Evolutionary conservation across 2,113 vertebrate species (phyloP), one percentile per base, ranked within the genome.

Genomic region (Entelurus aequoreus): DNA sequence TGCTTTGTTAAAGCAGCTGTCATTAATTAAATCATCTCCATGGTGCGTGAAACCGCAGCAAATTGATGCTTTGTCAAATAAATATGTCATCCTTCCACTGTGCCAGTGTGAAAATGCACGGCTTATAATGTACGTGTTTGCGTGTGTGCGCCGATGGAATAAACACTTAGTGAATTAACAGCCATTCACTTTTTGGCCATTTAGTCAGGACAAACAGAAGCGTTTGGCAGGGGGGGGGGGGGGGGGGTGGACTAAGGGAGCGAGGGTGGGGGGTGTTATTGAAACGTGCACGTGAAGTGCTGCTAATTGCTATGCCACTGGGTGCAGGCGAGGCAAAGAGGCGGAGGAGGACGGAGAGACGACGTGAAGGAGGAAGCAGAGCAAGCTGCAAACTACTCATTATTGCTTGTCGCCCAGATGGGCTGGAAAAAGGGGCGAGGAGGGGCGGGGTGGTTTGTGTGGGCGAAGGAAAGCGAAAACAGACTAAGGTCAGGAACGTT

Each of bases 251-350:
- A 68, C 21, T 58, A 40, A 16, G 50, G 16, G 58, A 51, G 64
- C 44, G 54, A 50, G 6, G 40, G 63, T 46, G 42, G 40, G 58
- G 54, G 62, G 53, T 60, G 61, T 9, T 38, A 66, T 48, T 47
- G 0, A 51, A 54, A 57, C 13, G 16, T 44, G 44, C 47, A 67
- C 60, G 60, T 40, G 40, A 68, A 83, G 68, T 71, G 66, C 65
- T 40, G 65, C 64, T 84, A 81, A 85, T 81, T 79, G 71, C 66
- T 69, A 76, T 74, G 74, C 68, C 40, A 42, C 40, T 8, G 56
- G 73, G 63, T 52, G 54, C 71, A 37, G 61, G 60, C 60, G 64
- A 71, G 62, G 60, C 42, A 46, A 12, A 46, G 42, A 58, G 52
- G 50, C 49, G 59, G 46, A 64, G 62, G 69, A 71, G 52, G 59